phyloP scores from a whole-genome alignment of 2,797 vertebrate genomes.

The Parotocinclus haroldoi region DNA sequence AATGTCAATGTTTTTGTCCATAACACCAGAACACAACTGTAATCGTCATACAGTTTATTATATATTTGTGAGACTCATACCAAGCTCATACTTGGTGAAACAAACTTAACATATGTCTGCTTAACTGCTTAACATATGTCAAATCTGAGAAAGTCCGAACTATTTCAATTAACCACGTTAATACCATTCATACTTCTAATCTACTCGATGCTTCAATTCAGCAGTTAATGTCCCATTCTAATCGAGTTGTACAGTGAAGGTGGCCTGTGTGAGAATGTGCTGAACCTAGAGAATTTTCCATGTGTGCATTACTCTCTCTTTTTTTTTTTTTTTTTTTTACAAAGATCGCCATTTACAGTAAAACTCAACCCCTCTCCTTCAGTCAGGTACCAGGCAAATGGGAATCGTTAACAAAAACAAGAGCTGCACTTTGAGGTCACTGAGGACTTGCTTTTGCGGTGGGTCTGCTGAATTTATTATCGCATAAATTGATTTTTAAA shows the following conservation, averaged over 20 bases:
- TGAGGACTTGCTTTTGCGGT: slow-evolving; percentile 67
- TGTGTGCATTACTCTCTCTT: slow-evolving; percentile 45
- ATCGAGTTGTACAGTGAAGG: slow-evolving; percentile 29
- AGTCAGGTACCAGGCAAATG: slow-evolving; percentile 41
- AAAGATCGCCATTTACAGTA: slow-evolving; percentile 52
- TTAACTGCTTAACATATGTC: no score
- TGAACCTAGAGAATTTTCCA: slow-evolving; percentile 55
- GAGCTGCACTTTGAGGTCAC: slow-evolving; percentile 55
- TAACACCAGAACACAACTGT: no score
- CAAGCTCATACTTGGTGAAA: no score
- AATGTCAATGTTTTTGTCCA: no score
- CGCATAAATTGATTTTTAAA: slow-evolving; percentile 75
- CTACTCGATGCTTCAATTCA: neutral
- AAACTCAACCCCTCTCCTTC: slow-evolving; percentile 40
- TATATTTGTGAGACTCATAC: no score
- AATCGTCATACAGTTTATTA: no score
- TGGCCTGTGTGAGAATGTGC: slow-evolving; percentile 37
- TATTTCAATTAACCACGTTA: slow-evolving; percentile 1
- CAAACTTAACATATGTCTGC: no score
- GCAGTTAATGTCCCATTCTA: slow-evolving; percentile 36
- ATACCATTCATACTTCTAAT: slow-evolving; percentile 24
- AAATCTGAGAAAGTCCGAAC: no score
- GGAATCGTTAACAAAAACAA: slow-evolving; percentile 40
- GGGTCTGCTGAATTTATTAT: slow-evolving; percentile 72
- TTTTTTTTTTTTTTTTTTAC: slow-evolving; percentile 52